Conservation (phyloP, 2,113 vertebrate genomes). For the Ariopsis seemanni region DNA sequence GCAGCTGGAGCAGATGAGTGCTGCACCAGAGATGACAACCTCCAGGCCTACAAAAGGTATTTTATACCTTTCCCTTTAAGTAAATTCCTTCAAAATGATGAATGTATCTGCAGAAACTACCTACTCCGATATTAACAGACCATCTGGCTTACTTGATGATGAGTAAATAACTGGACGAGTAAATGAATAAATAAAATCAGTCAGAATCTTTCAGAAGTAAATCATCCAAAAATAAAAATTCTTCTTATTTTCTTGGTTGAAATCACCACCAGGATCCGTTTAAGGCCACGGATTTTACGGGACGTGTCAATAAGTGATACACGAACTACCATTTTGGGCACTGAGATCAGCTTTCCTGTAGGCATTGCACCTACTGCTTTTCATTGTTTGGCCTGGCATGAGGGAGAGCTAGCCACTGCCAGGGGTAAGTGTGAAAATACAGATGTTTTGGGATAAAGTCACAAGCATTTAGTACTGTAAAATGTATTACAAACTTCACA, state of each 20-base stretch:
- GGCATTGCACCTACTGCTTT: slow-evolving; percentile 89
- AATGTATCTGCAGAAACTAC: not conserved
- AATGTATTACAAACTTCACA: not conserved
- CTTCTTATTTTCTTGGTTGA: not conserved
- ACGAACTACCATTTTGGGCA: slow-evolving; percentile 80
- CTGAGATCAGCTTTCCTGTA: slow-evolving; percentile 85
- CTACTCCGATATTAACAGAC: not conserved
- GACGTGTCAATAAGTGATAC: slow-evolving; percentile 83
- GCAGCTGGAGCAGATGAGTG: slow-evolving; percentile 87
- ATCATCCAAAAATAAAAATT: not conserved
- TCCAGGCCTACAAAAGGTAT: slow-evolving; percentile 86
- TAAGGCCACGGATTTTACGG: slow-evolving; percentile 83
- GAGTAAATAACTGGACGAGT: not conserved
- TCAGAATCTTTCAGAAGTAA: not conserved
- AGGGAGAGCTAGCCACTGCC: slow-evolving; percentile 91
- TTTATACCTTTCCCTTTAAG: not conserved
- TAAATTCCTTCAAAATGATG: not conserved
- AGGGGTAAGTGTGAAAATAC: slow-evolving; percentile 72
- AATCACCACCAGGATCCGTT: slow-evolving; percentile 75
- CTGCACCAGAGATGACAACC: slow-evolving; percentile 84
- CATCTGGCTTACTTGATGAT: not conserved
- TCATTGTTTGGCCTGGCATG: slow-evolving; percentile 86
- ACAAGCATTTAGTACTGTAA: not conserved
- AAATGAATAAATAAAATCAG: not conserved
- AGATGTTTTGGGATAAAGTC: not conserved